Evolutionary conservation across 2,888 invertebrate species (phyloP).

Genomic region (Panopea generosa): DNA sequence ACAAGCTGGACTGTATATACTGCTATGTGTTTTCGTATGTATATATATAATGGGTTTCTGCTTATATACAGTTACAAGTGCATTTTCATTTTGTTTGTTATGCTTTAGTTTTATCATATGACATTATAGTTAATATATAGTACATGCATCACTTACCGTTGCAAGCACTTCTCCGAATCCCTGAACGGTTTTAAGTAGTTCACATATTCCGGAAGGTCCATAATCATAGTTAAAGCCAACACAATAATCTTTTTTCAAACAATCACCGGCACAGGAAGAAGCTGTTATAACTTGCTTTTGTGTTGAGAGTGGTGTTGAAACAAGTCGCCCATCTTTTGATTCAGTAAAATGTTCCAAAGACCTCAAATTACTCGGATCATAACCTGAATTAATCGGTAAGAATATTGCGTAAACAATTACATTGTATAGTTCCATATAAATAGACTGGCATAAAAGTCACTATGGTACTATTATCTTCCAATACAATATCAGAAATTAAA

Average conservation of each 20-base stretch:
- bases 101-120: too few species aligned
- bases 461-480: too few species aligned
- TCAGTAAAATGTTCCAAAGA: conserved; percentile 57
- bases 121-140: too few species aligned
- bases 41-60: too few species aligned
- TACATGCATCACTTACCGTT: conserved; percentile 12
- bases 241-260: conserved; percentile 62
- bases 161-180: conserved; percentile 51
- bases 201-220: conserved; percentile 61
- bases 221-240: conserved; percentile 75
- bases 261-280: conserved; percentile 65
- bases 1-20: too few species aligned
- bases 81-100: too few species aligned
- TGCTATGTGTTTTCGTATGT: too few species aligned
- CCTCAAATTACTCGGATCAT: conserved; percentile 47
- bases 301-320: background rate
- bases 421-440: too few species aligned
- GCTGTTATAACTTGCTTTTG: conserved; percentile 25
- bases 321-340: conserved; percentile 57
- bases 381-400: conserved; percentile 42
- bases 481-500: too few species aligned
- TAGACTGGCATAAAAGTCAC: too few species aligned
- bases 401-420: too few species aligned
- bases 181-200: conserved; percentile 70
- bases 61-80: too few species aligned